Percentiles rank a stretch among this genome's conserved stretches.
phyloP scores from a whole-genome alignment of 2,888 invertebrate genomes.

The Crematogaster levior region DNA sequence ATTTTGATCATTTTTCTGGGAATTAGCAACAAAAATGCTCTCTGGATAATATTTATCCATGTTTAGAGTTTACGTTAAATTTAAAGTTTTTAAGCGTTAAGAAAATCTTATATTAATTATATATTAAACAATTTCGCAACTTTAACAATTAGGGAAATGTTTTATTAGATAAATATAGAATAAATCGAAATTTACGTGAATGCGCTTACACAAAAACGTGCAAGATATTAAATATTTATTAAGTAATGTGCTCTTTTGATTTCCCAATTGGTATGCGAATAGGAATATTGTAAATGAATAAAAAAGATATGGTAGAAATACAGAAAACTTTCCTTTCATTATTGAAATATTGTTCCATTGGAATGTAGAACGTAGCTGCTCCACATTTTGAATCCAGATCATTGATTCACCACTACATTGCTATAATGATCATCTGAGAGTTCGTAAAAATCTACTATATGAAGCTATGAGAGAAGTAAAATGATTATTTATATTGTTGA shows the following conservation, averaged over 20 bases:
- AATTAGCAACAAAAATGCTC: too few relatives aligned
- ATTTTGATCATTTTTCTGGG: too few relatives aligned
- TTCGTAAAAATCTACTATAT: neutral
- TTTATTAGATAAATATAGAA: neutral
- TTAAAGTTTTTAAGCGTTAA: too few relatives aligned
- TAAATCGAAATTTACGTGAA: neutral
- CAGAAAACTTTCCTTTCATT: neutral
- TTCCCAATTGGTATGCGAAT: neutral
- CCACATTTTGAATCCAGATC: neutral
- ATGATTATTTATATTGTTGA: neutral
- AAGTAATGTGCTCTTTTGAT: neutral
- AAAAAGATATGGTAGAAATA: constrained; percentile 4
- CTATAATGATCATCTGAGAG: neutral
- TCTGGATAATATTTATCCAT: too few relatives aligned
- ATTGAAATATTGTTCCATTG: neutral
- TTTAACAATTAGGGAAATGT: neutral
- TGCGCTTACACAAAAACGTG: neutral
- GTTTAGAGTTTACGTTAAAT: too few relatives aligned
- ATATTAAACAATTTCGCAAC: neutral
- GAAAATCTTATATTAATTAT: constrained; percentile 2
- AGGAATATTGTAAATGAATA: neutral
- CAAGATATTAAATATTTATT: neutral
- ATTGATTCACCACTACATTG: neutral
- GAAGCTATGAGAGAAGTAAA: constrained; percentile 7
- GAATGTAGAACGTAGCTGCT: neutral